A percentile compares a stretch with the other conserved stretches of the same genome.
Evolutionary conservation across 2,113 vertebrate species (phyloP).

Genomic region (Sarotherodon lohbergeri): DNA sequence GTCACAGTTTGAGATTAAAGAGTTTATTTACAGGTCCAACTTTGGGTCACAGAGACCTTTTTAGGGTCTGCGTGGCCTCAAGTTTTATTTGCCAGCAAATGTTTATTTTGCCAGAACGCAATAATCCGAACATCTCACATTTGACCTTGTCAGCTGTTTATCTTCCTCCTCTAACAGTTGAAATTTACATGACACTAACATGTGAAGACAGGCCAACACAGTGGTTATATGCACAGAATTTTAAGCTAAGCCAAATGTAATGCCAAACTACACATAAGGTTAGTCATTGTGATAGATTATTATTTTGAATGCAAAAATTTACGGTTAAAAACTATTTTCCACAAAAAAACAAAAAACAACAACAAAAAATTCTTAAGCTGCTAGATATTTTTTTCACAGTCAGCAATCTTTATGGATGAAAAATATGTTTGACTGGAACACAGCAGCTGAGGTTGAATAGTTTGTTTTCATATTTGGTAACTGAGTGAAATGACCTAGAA

Average conservation of each 20-base stretch:
- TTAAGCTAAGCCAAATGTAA: not conserved
- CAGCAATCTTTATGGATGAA: not conserved
- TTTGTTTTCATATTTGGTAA: not conserved
- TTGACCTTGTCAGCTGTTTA: not conserved
- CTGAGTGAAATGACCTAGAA: not conserved
- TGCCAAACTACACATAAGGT: not conserved
- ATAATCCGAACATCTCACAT: not conserved
- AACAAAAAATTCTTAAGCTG: not conserved
- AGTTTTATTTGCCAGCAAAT: slow-evolving; percentile 24
- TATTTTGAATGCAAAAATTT: not conserved
- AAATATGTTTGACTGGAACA: not conserved
- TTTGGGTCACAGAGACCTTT: slow-evolving; percentile 35
- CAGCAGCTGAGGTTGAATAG: not conserved
- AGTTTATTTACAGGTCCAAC: slow-evolving; percentile 28
- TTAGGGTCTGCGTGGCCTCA: slow-evolving; percentile 23
- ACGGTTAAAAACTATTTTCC: not conserved
- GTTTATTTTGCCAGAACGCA: slow-evolving; percentile 23
- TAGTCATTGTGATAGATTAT: not conserved
- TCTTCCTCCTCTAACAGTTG: not conserved
- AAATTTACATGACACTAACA: not conserved
- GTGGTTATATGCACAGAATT: not conserved
- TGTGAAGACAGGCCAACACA: not conserved
- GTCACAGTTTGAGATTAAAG: slow-evolving; percentile 11
- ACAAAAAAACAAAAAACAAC: not conserved
- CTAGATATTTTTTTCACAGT: not conserved